phyloP scores from a whole-genome alignment of 2,888 invertebrate genomes.

The Falcaria lacertinaria region DNA sequence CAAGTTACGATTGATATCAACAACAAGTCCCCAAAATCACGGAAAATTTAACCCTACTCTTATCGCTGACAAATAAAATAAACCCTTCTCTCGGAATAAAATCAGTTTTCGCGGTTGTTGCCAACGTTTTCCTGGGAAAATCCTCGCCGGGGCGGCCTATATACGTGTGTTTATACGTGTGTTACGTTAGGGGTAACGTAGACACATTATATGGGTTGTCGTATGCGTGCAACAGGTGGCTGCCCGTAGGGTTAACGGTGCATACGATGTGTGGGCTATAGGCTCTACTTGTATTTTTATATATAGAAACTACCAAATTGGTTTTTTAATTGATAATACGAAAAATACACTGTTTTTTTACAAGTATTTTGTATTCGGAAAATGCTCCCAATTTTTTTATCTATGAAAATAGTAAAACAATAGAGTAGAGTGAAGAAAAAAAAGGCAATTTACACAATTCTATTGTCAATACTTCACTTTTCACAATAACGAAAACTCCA shows the following conservation, averaged over 20 bases:
- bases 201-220: conserved; percentile 47
- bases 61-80: conserved; percentile 51
- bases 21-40: neutral
- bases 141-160: conserved; percentile 14
- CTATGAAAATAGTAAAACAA: no score
- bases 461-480: no score
- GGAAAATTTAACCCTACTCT: conserved; percentile 27
- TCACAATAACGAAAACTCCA: no score
- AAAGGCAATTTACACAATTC: no score
- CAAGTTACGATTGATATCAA: neutral
- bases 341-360: no score
- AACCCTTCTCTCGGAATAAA: conserved; percentile 57
- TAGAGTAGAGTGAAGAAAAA: no score
- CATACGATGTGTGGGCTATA: conserved; percentile 23
- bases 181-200: conserved; percentile 44
- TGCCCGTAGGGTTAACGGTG: conserved; percentile 74
- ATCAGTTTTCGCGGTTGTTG: conserved; percentile 59
- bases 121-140: conserved; percentile 23
- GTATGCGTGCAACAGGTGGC: conserved; percentile 74
- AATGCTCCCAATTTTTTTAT: no score
- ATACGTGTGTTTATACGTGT: conserved; percentile 26
- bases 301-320: neutral
- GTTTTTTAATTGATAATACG: no score
- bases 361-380: no score
- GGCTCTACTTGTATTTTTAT: conserved; percentile 39